Evolutionary conservation across 1,140 invertebrate species (phyloP).

Genomic region (Drosophila pseudoananassae): DNA sequence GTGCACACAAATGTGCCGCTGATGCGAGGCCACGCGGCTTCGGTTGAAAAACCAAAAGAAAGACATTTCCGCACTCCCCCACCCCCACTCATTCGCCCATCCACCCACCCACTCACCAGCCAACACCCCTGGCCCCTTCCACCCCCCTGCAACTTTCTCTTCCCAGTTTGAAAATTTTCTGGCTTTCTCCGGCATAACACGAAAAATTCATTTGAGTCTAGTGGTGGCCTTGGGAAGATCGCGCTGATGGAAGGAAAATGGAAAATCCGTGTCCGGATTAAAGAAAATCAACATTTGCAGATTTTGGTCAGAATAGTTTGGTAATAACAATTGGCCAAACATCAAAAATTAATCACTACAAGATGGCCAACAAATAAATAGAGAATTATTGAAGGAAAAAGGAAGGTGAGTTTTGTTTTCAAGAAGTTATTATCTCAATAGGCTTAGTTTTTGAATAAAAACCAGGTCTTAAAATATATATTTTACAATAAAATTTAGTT

Average conservation of each 20-base stretch:
- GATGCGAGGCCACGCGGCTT: conserved; percentile 48
- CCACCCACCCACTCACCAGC: background rate
- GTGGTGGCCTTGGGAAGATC: conserved; percentile 34
- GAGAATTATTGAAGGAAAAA: background rate
- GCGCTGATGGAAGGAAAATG: conserved; percentile 17
- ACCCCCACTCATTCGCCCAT: too few relatives aligned
- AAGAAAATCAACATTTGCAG: background rate
- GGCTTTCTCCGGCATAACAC: conserved; percentile 30
- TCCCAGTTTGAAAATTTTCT: conserved; percentile 13
- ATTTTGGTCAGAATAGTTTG: background rate
- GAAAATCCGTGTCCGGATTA: conserved; percentile 18
- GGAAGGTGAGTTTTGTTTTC: too few relatives aligned
- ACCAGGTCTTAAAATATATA: too few relatives aligned
- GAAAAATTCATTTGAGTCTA: conserved; percentile 41
- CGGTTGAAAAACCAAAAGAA: conserved; percentile 19
- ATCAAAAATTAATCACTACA: background rate
- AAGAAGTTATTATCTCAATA: too few relatives aligned
- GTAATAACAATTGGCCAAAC: background rate
- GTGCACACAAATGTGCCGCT: conserved; percentile 54
- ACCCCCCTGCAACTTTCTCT: background rate
- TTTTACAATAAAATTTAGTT: background rate
- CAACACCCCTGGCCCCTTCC: background rate
- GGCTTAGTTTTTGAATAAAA: too few relatives aligned
- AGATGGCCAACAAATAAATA: background rate
- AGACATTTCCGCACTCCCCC: conserved; percentile 17